These are phyloP conservation scores for Cossypha dichroa DNA, from an alignment of 2,797 vertebrate genomes.

Conservation along the genomic window DNA sequence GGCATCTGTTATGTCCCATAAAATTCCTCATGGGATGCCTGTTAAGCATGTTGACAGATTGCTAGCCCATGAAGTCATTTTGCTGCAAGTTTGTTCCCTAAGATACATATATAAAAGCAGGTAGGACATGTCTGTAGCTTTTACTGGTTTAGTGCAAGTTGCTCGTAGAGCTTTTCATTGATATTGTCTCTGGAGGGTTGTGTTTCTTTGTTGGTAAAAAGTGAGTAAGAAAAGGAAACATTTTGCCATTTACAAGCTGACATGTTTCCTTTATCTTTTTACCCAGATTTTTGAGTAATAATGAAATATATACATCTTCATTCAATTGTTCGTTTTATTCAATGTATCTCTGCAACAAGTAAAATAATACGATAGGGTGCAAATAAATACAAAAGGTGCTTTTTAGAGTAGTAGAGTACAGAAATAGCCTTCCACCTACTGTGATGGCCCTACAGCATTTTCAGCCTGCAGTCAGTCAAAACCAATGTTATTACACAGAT, in stretches of 20 bases:
- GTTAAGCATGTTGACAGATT: not conserved
- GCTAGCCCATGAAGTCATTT: not conserved
- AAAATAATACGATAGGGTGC: not conserved
- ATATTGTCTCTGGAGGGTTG: not conserved
- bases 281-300: not conserved
- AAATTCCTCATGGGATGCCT: not conserved
- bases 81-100: not conserved
- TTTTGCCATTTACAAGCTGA: not conserved
- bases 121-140: not conserved
- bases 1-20: not conserved
- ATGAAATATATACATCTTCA: not conserved
- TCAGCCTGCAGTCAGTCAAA: not conserved
- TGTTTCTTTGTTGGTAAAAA: not conserved
- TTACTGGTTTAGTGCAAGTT: not conserved
- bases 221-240: not conserved
- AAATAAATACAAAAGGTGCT: not conserved
- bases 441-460: not conserved
- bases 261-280: not conserved
- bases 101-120: not conserved
- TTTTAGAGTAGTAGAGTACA: not conserved
- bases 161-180: not conserved
- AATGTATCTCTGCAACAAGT: not conserved
- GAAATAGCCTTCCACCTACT: not conserved
- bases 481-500: not conserved
- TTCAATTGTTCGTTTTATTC: not conserved